These are phyloP conservation scores for Acanthoscelides obtectus DNA, from an alignment of 2,888 invertebrate genomes.

Conservation along the genomic window DNA sequence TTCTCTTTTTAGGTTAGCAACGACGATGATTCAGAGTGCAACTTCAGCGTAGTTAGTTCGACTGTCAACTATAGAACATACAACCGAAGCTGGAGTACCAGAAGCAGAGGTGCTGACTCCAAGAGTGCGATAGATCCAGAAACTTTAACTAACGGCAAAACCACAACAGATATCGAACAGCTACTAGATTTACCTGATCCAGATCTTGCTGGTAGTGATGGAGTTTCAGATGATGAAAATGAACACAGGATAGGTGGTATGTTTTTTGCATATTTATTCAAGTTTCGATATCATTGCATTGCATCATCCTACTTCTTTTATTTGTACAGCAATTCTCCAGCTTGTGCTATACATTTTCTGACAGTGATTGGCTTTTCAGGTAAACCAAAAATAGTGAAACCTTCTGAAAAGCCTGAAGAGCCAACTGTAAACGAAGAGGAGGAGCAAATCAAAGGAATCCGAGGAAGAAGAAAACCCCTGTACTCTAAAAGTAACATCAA, in stretches of 20 bases:
- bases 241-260: slow-evolving; percentile 26
- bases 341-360: no score
- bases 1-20: slow-evolving; percentile 53
- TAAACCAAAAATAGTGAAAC: slow-evolving; percentile 60
- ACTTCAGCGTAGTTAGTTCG: slow-evolving; percentile 46
- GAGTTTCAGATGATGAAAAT: slow-evolving; percentile 45
- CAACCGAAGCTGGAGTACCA: slow-evolving; percentile 52
- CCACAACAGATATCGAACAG: not conserved
- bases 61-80: slow-evolving; percentile 58
- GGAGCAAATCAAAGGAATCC: slow-evolving; percentile 32
- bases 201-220: slow-evolving; percentile 2
- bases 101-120: slow-evolving; percentile 38
- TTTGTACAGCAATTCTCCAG: no score
- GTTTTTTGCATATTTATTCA: no score
- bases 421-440: slow-evolving; percentile 20
- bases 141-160: not conserved
- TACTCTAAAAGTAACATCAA: slow-evolving; percentile 47
- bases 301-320: no score
- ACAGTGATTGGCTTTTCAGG: no score
- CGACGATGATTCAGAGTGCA: slow-evolving; percentile 66
- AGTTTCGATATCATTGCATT: no score
- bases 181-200: not conserved
- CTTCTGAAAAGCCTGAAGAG: slow-evolving; percentile 45
- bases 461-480: slow-evolving; percentile 57
- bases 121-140: not conserved